Evolutionary conservation across 2,113 vertebrate genomes (phyloP).

Genomic region (Phalacrocorax pelagicus): DNA sequence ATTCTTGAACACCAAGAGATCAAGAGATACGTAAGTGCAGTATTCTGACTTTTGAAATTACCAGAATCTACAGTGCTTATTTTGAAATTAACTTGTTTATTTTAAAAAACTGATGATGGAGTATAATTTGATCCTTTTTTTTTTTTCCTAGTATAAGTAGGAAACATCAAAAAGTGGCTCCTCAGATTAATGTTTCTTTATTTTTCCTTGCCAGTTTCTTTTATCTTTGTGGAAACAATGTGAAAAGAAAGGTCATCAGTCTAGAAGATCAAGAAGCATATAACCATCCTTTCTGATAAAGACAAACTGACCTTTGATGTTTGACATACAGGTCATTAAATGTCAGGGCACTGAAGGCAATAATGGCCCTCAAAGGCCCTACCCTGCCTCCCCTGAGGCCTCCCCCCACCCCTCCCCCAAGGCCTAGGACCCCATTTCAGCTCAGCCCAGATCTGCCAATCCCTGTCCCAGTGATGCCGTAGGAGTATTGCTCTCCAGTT

Average conservation of each 20-base stretch:
- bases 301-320: slow-evolving; percentile 13
- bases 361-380: neutral
- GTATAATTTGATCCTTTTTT: neutral
- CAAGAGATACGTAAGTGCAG: neutral
- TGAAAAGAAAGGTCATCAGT: slow-evolving; percentile 36
- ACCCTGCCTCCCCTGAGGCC: neutral
- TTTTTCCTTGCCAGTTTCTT: slow-evolving; percentile 7
- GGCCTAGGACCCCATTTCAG: neutral
- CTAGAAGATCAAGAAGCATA: neutral
- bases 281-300: neutral
- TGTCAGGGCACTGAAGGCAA: neutral
- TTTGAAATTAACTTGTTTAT: neutral
- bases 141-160: fast-evolving
- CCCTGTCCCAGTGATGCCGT: neutral
- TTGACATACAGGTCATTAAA: neutral
- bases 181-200: neutral
- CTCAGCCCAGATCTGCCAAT: neutral
- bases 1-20: neutral
- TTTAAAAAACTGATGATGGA: neutral
- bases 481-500: neutral
- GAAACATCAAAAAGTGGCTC: neutral
- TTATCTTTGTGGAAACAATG: neutral
- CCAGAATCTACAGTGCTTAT: neutral
- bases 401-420: neutral
- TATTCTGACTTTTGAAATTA: neutral